phyloP scores from a whole-genome alignment of 2,888 invertebrate genomes.

The Synergus japonicus region DNA sequence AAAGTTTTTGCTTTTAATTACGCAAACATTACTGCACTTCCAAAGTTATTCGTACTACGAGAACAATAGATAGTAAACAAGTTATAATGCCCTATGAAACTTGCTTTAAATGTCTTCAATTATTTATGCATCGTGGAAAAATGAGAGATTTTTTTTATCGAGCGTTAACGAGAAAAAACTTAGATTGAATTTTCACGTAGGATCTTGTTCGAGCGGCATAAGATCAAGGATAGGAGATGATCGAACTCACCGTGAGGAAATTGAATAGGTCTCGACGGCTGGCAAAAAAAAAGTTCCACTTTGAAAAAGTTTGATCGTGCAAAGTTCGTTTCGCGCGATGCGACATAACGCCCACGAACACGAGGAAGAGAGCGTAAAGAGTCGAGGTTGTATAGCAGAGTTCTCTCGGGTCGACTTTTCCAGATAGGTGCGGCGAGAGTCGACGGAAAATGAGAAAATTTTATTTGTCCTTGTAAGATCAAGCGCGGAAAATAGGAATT shows the following conservation, averaged over 20 bases:
- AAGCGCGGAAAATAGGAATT: slow-evolving; percentile 66
- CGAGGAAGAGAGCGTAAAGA: slow-evolving; percentile 26
- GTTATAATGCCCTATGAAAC: neutral
- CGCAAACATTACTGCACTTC: neutral
- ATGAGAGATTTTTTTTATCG: neutral
- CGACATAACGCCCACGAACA: slow-evolving; percentile 36
- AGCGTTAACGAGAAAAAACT: slow-evolving; percentile 33
- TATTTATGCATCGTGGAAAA: neutral
- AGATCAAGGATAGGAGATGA: slow-evolving; percentile 49
- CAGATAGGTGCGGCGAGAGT: slow-evolving; percentile 52
- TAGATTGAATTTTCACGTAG: slow-evolving; percentile 38
- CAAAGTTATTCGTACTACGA: neutral
- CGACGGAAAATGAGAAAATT: slow-evolving; percentile 69
- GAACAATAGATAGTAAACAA: neutral
- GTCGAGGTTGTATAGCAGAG: slow-evolving; percentile 45
- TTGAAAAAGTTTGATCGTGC: slow-evolving; percentile 50
- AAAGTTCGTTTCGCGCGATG: slow-evolving; percentile 44
- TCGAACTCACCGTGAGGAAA: slow-evolving; percentile 62
- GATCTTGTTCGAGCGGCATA: slow-evolving; percentile 38
- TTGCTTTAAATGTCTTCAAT: neutral
- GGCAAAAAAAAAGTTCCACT: slow-evolving; percentile 70
- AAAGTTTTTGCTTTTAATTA: neutral
- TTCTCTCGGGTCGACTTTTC: slow-evolving; percentile 65
- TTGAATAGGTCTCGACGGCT: slow-evolving; percentile 70
- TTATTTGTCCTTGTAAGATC: slow-evolving; percentile 70